A percentile compares a stretch with the other conserved stretches of the same genome.
These are phyloP conservation scores for Camelus dromedarius DNA, from an alignment of 2,113 vertebrate species.

Conservation along the genomic window DNA sequence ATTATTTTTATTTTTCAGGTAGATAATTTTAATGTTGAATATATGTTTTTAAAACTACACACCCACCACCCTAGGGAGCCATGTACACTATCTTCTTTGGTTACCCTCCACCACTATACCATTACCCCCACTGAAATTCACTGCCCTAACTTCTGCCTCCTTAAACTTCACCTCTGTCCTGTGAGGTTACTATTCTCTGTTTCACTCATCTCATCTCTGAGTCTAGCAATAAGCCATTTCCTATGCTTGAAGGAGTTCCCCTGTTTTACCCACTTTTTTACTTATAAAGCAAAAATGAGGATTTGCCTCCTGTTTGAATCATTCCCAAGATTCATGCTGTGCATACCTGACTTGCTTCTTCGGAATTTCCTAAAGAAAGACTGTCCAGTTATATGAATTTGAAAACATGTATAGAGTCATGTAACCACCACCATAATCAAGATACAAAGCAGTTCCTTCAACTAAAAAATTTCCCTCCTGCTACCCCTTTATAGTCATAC, in stretches of 20 bases:
- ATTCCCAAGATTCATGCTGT: not conserved
- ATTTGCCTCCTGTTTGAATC: constrained; percentile 18
- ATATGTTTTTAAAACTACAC: constrained; percentile 52
- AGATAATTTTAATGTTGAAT: constrained; percentile 3
- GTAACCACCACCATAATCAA: not conserved
- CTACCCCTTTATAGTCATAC: not conserved
- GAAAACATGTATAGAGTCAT: not conserved
- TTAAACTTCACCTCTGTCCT: not conserved
- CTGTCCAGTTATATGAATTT: not conserved
- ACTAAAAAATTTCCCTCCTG: not conserved
- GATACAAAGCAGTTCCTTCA: not conserved
- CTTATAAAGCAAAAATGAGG: constrained; percentile 49
- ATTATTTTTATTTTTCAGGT: constrained; percentile 2
- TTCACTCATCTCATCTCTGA: not conserved
- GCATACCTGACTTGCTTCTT: not conserved
- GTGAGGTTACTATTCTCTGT: not conserved
- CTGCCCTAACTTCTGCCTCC: not conserved
- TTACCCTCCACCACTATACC: not conserved
- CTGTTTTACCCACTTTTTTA: constrained; percentile 15
- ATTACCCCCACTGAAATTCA: not conserved
- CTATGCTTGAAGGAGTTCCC: constrained; percentile 20
- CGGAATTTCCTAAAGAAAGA: constrained; percentile 22
- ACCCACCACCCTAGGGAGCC: not conserved
- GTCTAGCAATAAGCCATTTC: constrained; percentile 29
- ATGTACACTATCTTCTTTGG: not conserved